A percentile compares a stretch with the other conserved stretches of the same genome.
Evolutionary conservation across 2,888 invertebrate species (phyloP).

Genomic region (Aphrophora alni): DNA sequence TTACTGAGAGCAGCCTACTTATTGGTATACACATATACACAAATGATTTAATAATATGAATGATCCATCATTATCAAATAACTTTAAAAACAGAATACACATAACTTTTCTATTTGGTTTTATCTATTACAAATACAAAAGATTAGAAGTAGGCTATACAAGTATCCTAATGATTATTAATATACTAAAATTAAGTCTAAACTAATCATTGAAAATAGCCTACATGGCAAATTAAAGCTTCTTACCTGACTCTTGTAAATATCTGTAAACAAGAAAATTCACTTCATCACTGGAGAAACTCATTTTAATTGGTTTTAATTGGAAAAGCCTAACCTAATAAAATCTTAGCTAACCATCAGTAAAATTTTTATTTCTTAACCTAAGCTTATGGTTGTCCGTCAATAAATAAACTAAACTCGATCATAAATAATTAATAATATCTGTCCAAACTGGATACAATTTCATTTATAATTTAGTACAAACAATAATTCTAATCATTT

Average conservation of each 20-base stretch:
- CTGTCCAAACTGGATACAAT: neutral
- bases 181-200: too few species aligned
- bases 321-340: neutral
- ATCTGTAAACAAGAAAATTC: constrained; percentile 97
- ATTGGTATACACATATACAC: too few species aligned
- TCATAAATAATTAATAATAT: neutral
- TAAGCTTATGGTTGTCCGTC: neutral
- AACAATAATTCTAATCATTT: neutral
- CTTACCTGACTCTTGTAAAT: constrained; percentile 97
- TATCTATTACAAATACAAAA: too few species aligned
- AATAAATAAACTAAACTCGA: neutral
- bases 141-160: too few species aligned
- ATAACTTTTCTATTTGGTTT: too few species aligned
- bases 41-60: too few species aligned
- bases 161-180: too few species aligned
- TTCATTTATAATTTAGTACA: neutral
- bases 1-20: too few species aligned
- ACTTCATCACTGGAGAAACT: constrained; percentile 99
- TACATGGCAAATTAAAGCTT: too few species aligned
- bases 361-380: neutral
- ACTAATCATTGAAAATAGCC: too few species aligned
- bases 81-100: too few species aligned
- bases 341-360: neutral
- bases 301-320: constrained; percentile 64
- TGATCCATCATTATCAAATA: too few species aligned